Conservation (phyloP, 2,113 vertebrate species). For the Alosa alosa region DNA sequence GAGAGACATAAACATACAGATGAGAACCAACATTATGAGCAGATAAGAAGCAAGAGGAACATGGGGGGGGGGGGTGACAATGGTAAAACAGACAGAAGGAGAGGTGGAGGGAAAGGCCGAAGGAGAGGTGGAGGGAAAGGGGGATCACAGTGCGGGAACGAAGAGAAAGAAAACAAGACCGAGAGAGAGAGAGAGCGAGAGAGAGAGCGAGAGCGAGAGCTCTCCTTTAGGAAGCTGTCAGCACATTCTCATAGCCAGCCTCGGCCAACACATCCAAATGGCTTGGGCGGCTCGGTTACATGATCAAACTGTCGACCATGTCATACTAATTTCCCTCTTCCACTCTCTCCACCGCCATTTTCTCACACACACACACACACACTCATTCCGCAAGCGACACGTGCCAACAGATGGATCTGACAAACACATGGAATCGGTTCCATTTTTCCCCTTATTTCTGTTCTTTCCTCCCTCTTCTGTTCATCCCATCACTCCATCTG, state of each 20-base stretch:
- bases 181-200: neutral
- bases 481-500: neutral
- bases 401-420: neutral
- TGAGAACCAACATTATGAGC: neutral
- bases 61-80: neutral
- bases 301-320: neutral
- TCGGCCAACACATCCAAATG: neutral
- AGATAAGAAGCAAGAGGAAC: neutral
- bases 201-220: neutral
- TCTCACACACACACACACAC: neutral
- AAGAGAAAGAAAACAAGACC: conserved; percentile 1
- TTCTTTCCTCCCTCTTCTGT: neutral
- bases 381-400: neutral
- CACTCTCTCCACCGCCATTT: neutral
- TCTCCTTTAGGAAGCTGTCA: neutral
- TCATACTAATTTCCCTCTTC: neutral
- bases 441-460: neutral
- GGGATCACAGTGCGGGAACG: neutral
- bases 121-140: neutral
- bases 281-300: neutral
- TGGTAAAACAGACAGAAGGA: neutral
- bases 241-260: neutral
- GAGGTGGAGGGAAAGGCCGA: neutral
- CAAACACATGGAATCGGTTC: neutral
- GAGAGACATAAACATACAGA: neutral